Conservation (phyloP, 2,888 invertebrate genomes). For the Agonopterix arenella region DNA sequence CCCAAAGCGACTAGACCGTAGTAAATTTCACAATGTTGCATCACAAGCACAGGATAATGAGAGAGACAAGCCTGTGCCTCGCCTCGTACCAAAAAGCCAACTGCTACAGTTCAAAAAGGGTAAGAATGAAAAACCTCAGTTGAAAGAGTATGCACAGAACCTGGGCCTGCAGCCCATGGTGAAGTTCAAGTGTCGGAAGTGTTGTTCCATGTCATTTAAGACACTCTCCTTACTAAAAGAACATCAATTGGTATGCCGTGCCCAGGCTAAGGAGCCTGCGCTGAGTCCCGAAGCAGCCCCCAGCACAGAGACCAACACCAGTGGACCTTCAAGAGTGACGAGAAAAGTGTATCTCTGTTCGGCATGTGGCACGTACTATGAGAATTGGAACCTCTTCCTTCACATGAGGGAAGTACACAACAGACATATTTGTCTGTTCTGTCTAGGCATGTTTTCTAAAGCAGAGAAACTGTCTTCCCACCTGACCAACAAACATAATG, state of each 20-base stretch:
- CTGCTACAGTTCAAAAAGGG: slow-evolving; percentile 62
- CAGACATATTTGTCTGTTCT: slow-evolving; percentile 88
- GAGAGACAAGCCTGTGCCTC: slow-evolving; percentile 62
- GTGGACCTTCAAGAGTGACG: slow-evolving; percentile 79
- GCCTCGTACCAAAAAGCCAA: slow-evolving; percentile 69
- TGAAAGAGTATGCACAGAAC: slow-evolving; percentile 83
- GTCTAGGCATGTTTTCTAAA: slow-evolving; percentile 88
- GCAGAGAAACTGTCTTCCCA: slow-evolving; percentile 88
- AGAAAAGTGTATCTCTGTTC: slow-evolving; percentile 88
- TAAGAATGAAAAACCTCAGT: slow-evolving; percentile 59
- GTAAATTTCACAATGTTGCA: slow-evolving; percentile 54
- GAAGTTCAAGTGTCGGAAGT: slow-evolving; percentile 85
- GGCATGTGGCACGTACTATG: slow-evolving; percentile 89
- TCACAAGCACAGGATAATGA: slow-evolving; percentile 50
- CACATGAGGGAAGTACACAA: slow-evolving; percentile 91
- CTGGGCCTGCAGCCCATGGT: slow-evolving; percentile 83
- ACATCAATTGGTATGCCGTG: slow-evolving; percentile 80
- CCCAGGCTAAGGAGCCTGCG: slow-evolving; percentile 58
- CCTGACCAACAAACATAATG: slow-evolving; percentile 85
- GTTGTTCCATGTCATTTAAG: slow-evolving; percentile 81
- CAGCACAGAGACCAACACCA: slow-evolving; percentile 42
- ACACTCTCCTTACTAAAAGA: slow-evolving; percentile 81
- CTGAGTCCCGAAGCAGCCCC: slow-evolving; percentile 56
- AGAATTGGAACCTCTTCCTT: slow-evolving; percentile 90
- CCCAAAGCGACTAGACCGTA: slow-evolving; percentile 49